Percentiles rank a stretch among this genome's conserved stretches.
phyloP scores from a whole-genome alignment of 2,113 vertebrate species.

The Eonycteris spelaea region DNA sequence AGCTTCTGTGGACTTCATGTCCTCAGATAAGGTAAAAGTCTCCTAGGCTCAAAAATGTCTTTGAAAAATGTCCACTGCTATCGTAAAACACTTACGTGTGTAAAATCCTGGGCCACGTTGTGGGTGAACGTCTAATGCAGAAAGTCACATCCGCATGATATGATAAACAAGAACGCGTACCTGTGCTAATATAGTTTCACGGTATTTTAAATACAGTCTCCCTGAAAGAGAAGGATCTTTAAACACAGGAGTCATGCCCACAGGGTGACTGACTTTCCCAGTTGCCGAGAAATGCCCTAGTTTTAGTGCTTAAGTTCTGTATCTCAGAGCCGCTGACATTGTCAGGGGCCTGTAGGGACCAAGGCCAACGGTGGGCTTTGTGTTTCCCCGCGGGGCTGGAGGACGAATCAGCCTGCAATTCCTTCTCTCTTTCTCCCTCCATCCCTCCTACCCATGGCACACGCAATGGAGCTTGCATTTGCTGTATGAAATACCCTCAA shows the following conservation, averaged over 20 bases:
- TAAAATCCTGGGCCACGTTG: neutral
- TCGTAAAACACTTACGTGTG: neutral
- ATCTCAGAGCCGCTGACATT: neutral
- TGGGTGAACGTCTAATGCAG: neutral
- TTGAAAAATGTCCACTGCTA: neutral
- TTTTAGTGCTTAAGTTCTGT: neutral
- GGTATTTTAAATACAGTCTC: neutral
- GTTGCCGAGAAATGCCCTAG: neutral
- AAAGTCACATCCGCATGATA: neutral
- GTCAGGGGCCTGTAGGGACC: neutral
- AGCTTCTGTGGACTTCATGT: neutral
- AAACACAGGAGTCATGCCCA: neutral
- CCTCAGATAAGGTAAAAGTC: neutral
- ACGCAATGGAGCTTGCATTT: neutral
- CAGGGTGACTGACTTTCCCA: neutral
- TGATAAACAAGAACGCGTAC: neutral
- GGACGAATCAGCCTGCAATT: neutral
- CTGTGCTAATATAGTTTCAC: neutral
- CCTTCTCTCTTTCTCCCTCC: neutral
- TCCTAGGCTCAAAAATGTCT: neutral
- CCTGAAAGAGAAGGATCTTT: neutral
- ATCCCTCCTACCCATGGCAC: neutral
- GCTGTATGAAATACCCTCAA: neutral
- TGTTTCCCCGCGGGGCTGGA: neutral
- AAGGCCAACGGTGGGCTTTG: neutral